Evolutionary conservation across 2,888 invertebrate species (phyloP), one percentile per base, ranked within the genome.

Genomic region (Lutraria lutraria): DNA sequence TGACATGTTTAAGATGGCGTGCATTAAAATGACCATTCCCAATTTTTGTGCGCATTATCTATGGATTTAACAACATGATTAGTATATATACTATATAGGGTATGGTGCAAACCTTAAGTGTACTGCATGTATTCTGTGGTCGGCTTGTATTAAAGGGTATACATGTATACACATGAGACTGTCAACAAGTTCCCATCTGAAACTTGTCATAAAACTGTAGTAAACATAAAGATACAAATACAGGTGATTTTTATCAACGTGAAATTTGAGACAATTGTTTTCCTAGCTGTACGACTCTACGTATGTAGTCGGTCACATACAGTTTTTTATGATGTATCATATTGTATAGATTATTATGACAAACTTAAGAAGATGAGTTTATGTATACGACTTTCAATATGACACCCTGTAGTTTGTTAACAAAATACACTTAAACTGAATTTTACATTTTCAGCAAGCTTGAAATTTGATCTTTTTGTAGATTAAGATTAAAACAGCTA

Each of bases 321-420:
- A 21, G 16, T n/a, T 68, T 68, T n/a, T 68, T 68, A 68, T 68
- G 63, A 68, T 68, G 76, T 76, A 34, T 76, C 76, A 25, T 56
- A 56, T n/a, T 29, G 29, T 76, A 16, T 76, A 31, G 6, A 31
- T 31, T 76, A 19, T 76, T 76, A 76, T 76, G 76, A 76, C 76
- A 76, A 76, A 76, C 76, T 76, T 13, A 4, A 16, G 76, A 76
- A 19, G 8, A 34, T 19, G 16, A 19, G 12, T 56, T 56, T 21
- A 56, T 3, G 21, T 19, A 56, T 56, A 21, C 3, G 2, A 25
- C 63, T 25, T 68, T 25, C 63, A 76, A 25, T 19, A 76, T 34
- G 19, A 76, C 25, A 25, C 31, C 34, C 31, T 19, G 34, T 34
- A 19, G 34, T 15, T n/a, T 76, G 29, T 31, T 34, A 34, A 76